Conservation (phyloP, 1,140 invertebrate genomes). For the Lordiphosa collinella region DNA sequence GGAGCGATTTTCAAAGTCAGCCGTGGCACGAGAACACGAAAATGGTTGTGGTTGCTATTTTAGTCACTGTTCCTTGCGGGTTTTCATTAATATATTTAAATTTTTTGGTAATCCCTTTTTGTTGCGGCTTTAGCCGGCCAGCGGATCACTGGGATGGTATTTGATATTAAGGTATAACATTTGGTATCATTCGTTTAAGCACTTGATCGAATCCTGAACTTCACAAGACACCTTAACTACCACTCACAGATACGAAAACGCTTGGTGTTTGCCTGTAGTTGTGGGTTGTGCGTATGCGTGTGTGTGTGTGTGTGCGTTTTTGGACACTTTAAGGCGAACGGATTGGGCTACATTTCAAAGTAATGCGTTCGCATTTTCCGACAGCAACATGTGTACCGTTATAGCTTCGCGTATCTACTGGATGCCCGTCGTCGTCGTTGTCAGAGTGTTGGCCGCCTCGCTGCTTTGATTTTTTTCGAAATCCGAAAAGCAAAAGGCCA, state of each 20-base stretch:
- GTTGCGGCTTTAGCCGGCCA: no score
- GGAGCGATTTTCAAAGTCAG: slow-evolving; percentile 71
- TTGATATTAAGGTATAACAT: neutral
- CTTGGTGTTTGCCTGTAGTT: slow-evolving; percentile 16
- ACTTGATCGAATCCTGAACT: slow-evolving; percentile 9
- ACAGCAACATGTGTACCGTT: slow-evolving; percentile 71
- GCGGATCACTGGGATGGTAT: no score
- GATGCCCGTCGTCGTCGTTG: slow-evolving; percentile 43
- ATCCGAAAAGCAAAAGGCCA: slow-evolving; percentile 10
- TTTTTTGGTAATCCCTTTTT: slow-evolving; percentile 50
- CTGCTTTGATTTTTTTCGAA: slow-evolving; percentile 49
- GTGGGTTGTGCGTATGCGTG: slow-evolving; percentile 6
- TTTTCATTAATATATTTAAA: slow-evolving; percentile 40
- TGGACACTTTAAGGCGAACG: slow-evolving; percentile 63
- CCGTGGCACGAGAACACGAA: slow-evolving; percentile 34
- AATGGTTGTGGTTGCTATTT: slow-evolving; percentile 45
- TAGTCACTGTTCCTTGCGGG: slow-evolving; percentile 31
- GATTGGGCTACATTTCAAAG: slow-evolving; percentile 70
- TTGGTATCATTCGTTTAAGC: neutral
- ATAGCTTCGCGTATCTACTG: slow-evolving; percentile 74
- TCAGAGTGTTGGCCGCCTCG: slow-evolving; percentile 17
- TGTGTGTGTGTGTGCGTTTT: slow-evolving; percentile 17
- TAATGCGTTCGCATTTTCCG: slow-evolving; percentile 49
- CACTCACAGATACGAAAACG: slow-evolving; percentile 21
- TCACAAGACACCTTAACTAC: neutral